Conservation (phyloP, 1,140 invertebrate species). For the Aphelinus certus region DNA sequence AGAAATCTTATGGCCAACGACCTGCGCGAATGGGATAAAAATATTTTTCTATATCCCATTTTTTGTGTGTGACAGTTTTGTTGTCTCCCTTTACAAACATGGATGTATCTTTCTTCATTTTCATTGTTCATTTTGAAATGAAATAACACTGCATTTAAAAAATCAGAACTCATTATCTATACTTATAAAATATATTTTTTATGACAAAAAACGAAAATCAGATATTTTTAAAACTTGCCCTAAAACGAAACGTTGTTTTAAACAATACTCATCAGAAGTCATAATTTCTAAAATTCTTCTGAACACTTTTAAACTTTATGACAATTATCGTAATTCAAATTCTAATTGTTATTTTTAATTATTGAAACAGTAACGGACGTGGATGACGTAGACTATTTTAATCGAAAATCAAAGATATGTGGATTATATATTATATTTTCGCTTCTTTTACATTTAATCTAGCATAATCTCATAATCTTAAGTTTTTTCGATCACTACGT, state of each 20-base stretch:
- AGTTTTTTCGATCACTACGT: neutral
- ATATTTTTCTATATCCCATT: slow-evolving; percentile 10
- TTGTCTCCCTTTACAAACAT: slow-evolving; percentile 1
- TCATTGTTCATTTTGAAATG: slow-evolving; percentile 5
- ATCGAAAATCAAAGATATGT: slow-evolving; percentile 19
- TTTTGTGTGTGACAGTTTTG: neutral
- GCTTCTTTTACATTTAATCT: slow-evolving; percentile 3
- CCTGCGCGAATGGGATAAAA: slow-evolving; percentile 8
- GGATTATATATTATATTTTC: slow-evolving; percentile 16
- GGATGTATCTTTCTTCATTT: neutral
- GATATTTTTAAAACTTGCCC: neutral
- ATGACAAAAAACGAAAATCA: neutral
- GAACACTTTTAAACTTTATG: no score
- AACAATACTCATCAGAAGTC: no score
- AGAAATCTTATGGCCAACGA: slow-evolving; percentile 16
- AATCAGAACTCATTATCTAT: neutral
- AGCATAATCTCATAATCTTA: no score
- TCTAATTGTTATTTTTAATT: slow-evolving; percentile 6
- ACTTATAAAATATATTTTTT: neutral
- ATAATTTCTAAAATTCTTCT: no score
- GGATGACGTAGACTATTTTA: slow-evolving; percentile 1
- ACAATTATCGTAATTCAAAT: no score
- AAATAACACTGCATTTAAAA: slow-evolving; percentile 12
- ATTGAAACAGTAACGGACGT: slow-evolving; percentile 20
- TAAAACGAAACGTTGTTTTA: no score